These are phyloP conservation scores for Eupithecia subumbrata DNA, from an alignment of 2,888 invertebrate genomes.

Conservation along the genomic window DNA sequence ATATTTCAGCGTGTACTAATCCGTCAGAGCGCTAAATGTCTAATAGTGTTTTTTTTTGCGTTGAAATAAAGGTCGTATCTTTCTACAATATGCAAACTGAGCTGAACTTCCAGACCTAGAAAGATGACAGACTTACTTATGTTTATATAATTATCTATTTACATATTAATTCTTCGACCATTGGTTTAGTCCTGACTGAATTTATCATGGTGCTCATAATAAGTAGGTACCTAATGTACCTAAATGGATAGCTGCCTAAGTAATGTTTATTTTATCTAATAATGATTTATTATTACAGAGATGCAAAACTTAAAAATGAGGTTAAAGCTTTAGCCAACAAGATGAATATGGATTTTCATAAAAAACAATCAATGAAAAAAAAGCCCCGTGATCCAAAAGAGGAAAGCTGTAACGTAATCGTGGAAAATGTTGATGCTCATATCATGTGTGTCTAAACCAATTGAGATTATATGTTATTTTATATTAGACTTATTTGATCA, in stretches of 20 bases:
- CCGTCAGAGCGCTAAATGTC: too few relatives aligned
- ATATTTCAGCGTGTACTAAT: too few relatives aligned
- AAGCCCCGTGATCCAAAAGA: constrained; percentile 25
- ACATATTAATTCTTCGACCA: not conserved
- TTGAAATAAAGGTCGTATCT: too few relatives aligned
- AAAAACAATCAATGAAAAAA: constrained; percentile 25
- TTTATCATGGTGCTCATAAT: not conserved
- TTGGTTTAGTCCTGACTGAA: not conserved
- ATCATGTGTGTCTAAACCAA: constrained; percentile 37
- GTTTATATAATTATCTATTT: too few relatives aligned
- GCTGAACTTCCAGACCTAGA: too few relatives aligned
- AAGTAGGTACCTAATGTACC: too few relatives aligned
- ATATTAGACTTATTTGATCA: not conserved
- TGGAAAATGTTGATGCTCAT: constrained; percentile 32
- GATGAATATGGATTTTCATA: constrained; percentile 29
- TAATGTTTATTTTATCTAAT: not conserved
- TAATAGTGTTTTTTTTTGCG: too few relatives aligned
- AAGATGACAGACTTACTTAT: too few relatives aligned
- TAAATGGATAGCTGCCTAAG: too few relatives aligned
- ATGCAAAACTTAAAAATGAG: constrained; percentile 34
- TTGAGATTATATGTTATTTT: constrained; percentile 1
- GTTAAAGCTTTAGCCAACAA: constrained; percentile 37
- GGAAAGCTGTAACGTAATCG: constrained; percentile 43
- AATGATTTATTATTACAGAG: constrained; percentile 24
- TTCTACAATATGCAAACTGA: too few relatives aligned